Evolutionary conservation across 2,888 invertebrate genomes (phyloP).

Genomic region (Pycnomerus fuliginosus): DNA sequence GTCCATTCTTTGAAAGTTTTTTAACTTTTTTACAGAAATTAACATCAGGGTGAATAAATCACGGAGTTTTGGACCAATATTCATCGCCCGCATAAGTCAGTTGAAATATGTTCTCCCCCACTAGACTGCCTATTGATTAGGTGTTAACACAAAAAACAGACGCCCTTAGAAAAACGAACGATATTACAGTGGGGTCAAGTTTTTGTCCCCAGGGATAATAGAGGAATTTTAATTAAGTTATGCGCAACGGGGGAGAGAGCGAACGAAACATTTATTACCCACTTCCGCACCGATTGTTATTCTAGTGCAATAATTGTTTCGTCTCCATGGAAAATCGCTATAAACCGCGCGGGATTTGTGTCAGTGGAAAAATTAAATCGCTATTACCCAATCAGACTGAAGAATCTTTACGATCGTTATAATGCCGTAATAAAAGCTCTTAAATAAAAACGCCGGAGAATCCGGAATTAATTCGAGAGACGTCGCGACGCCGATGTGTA

Average conservation of each 20-base stretch:
- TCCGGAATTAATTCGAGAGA: constrained; percentile 8
- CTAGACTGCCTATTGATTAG: constrained; percentile 20
- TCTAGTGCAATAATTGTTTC: too few species aligned
- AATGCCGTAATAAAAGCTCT: constrained; percentile 5
- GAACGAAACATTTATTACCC: too few species aligned
- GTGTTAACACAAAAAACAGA: constrained; percentile 22
- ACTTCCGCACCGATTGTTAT: too few species aligned
- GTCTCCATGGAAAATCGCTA: too few species aligned
- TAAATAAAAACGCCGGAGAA: constrained; percentile 6
- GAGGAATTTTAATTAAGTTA: constrained; percentile 22
- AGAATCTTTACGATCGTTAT: constrained; percentile 10
- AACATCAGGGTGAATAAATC: too few species aligned
- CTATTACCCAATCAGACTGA: constrained; percentile 9
- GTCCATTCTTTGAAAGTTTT: too few species aligned
- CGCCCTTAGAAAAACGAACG: constrained; percentile 16
- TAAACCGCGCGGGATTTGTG: constrained; percentile 1
- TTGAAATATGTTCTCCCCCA: constrained; percentile 8
- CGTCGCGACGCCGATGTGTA: constrained; percentile 4
- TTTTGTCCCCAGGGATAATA: constrained; percentile 11
- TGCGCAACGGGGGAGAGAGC: constrained; percentile 13
- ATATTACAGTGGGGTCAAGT: constrained; percentile 22
- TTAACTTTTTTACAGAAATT: too few species aligned
- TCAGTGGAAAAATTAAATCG: constrained; percentile 6
- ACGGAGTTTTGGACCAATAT: constrained; percentile 14
- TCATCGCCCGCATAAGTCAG: constrained; percentile 21